Evolutionary conservation across 2,797 vertebrate genomes (phyloP), one percentile per base, ranked within the genome.

Genomic region (Phrynocephalus vlangalii): DNA sequence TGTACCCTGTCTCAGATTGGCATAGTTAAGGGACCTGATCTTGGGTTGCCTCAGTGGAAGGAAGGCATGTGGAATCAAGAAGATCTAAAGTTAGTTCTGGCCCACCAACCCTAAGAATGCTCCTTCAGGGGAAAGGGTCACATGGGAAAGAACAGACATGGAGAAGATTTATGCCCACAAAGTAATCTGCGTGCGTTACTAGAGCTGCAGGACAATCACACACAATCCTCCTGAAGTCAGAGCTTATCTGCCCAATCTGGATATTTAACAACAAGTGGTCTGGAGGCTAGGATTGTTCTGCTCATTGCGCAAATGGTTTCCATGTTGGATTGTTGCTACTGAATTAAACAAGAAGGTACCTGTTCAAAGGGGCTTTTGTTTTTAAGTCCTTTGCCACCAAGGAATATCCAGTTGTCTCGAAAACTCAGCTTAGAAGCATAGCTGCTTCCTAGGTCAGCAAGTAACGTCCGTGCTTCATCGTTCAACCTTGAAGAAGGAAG

Each of bases 361-460:
- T 98, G 96, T 95, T 99, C 99, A 95, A 97, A 99, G 6, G 95
- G 95, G 87, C 96, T 98, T 92, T 95, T 97, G 79, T 70, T 82
- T 68, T 84, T 93, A 20, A 96, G 33, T 81, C 96, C 96, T 44
- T 90, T 96, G 7, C 95, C 96, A 56, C 98, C 98, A 75, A 97
- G 68, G 94, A 99, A 99, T 87, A 98, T 93, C 98, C 99, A 99
- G 95, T 92, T 97, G 95, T 99, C 98, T 87, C 97, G 95, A 88
- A 92, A 96, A 30, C 96, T 94, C 48, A 99, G 52, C 0, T 96
- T 87, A 30, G 15, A 87, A 88, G 97, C 96, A 0, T 97, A 87
- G 86, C 92, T 94, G 92, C 98, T 99, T 83, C 98, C 98, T 92
- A 98, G 91, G 9, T 86, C 89, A 0, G 60, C 76, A 77, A 98